Conservation (phyloP, 2,113 vertebrate genomes). For the Furnarius figulus region DNA sequence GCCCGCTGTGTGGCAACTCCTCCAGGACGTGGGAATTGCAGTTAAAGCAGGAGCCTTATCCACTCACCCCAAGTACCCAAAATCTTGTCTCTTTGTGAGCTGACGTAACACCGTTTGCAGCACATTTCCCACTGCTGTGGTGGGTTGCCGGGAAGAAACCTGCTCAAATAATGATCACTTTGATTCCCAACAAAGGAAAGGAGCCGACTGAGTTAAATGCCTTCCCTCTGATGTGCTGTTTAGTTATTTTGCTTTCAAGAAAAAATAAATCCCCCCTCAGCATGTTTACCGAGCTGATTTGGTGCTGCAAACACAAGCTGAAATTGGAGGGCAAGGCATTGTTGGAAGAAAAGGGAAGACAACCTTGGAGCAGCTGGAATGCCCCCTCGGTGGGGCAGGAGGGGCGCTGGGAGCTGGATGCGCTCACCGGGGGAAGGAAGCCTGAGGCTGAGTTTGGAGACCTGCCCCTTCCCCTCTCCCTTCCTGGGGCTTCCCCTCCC, state of each 20-base stretch:
- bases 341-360: not conserved
- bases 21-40: accelerated
- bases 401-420: accelerated
- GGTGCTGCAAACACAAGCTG: not conserved
- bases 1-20: not conserved
- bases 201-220: not conserved
- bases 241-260: slow-evolving; percentile 19
- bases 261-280: not conserved
- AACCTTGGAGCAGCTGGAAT: accelerated
- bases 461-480: not conserved
- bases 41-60: accelerated
- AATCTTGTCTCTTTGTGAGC: accelerated
- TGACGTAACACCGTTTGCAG: accelerated
- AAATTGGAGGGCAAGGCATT: not conserved
- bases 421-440: accelerated
- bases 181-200: not conserved
- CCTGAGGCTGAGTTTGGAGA: not conserved
- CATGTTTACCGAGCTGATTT: not conserved
- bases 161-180: not conserved
- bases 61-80: accelerated
- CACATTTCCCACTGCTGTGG: accelerated
- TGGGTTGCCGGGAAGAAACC: not conserved
- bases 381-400: accelerated
- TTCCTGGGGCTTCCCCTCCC: not conserved
- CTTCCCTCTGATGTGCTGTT: slow-evolving; percentile 17